Evolutionary conservation across 2,888 invertebrate genomes (phyloP).

Genomic region (Drosophila birchii): DNA sequence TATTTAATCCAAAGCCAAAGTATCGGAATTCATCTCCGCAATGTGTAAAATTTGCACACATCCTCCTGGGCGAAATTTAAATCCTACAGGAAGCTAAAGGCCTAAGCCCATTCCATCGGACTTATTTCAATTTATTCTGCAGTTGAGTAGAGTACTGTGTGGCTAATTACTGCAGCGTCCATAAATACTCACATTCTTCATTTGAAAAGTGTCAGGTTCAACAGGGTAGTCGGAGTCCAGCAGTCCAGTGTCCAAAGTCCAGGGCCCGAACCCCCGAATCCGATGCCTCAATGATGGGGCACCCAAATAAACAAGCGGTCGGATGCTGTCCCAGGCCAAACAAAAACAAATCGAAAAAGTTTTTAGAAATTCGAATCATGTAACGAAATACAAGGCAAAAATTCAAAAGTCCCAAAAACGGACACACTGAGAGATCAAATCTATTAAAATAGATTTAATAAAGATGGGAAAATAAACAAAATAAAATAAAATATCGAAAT

Average conservation of each 20-base stretch:
- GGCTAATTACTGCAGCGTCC: constrained; percentile 40
- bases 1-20: background rate
- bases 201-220: constrained; percentile 39
- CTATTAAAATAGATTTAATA: background rate
- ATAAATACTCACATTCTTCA: constrained; percentile 33
- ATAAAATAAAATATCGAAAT: background rate
- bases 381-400: constrained; percentile 74
- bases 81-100: background rate
- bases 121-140: constrained; percentile 23
- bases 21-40: constrained; percentile 9
- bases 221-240: constrained; percentile 10
- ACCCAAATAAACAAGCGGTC: constrained; percentile 24
- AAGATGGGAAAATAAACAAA: background rate
- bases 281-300: constrained; percentile 26
- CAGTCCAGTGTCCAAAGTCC: background rate
- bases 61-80: background rate
- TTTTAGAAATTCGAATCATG: constrained; percentile 82
- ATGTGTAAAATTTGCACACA: background rate
- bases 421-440: constrained; percentile 4
- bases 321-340: constrained; percentile 6
- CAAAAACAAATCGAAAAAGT: constrained; percentile 53
- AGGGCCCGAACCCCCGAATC: constrained; percentile 1
- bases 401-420: constrained; percentile 56
- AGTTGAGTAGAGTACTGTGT: constrained; percentile 24
- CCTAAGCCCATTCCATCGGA: background rate